Percentiles rank a stretch among this genome's conserved stretches.
Evolutionary conservation across 2,113 vertebrate genomes (phyloP).

Genomic region (Ancistrus triradiatus): DNA sequence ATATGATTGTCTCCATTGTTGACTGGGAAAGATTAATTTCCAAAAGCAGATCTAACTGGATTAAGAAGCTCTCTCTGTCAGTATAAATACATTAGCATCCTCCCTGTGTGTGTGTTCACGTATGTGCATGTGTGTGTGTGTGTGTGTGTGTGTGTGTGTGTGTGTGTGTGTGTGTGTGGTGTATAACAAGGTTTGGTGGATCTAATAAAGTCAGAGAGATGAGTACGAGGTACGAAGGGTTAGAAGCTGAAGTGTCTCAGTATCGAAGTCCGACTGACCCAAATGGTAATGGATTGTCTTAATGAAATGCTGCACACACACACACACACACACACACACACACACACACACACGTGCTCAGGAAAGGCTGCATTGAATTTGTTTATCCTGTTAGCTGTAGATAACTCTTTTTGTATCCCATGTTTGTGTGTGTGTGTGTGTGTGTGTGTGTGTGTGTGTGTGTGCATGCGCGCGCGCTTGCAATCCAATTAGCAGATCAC

Average conservation of each 20-base stretch:
- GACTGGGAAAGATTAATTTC: not conserved
- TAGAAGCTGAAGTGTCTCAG: constrained; percentile 25
- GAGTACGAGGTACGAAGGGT: not conserved
- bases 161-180: constrained; percentile 19
- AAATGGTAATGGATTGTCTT: constrained; percentile 44
- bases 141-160: constrained; percentile 15
- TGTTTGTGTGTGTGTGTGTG: too few species aligned
- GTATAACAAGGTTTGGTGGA: not conserved
- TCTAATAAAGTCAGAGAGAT: constrained; percentile 12
- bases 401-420: not conserved
- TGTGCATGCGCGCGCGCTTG: not conserved
- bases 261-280: constrained; percentile 28
- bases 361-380: not conserved
- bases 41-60: not conserved
- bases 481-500: constrained; percentile 7
- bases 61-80: constrained; percentile 26
- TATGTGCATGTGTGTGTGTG: constrained; percentile 1
- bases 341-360: not conserved
- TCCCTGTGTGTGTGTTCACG: not conserved
- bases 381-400: not conserved
- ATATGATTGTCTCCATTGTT: not conserved
- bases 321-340: not conserved
- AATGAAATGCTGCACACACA: constrained; percentile 41
- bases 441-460: not conserved
- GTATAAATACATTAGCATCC: constrained; percentile 13